Base-by-base conservation (phyloP, 2,113 vertebrate species). In the Falcunculus frontatus region DNA sequence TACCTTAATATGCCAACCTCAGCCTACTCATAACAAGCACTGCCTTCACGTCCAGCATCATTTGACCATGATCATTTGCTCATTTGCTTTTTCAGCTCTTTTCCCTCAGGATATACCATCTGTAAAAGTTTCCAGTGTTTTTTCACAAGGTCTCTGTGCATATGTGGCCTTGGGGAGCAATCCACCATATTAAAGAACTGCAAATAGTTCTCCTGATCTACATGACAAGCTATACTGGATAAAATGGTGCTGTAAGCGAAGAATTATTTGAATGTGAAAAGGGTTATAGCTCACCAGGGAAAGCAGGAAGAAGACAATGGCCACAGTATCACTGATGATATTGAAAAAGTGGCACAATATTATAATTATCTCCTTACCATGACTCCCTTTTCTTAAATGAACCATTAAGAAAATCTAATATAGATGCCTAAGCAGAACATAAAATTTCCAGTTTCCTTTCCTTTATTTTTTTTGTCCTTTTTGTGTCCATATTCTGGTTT, bases 121-220 rank as follows among this genome's bases (percentile, higher is more conserved):
- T 85, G 55, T 62, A 83, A 35, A 72, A 56, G 60, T 57, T 62
- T 65, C 86, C 55, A 73, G 59, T 27, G 46, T n/a, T 89, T 89
- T 73, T 91, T 73, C 74, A 82, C 87, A 89, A 84, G 44, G 77
- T 67, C 62, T 60, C 87, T 68, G 37, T 65, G 41, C 53, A 65
- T 87, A 84, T 37, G 53, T 59, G 50, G 65, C 89, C 93, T 10
- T 46, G 63, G 89, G 84, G 89, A 87, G n/a, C 73, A 94, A 96
- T 93, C 78, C 35, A 83, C 74, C 57, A 25, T 29, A 52, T 90
- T 84, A 70, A 97, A 84, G 55, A 89, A 94, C 46, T 46, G 62
- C 53, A 84, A 94, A 89, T 59, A 62, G 32, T 79, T 82, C 84
- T 95, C 69, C 83, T 83, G 74, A 74, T 95, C 78, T 89, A 73